Conservation (phyloP, 2,797 vertebrate species). For the Lagorchestes hirsutus region DNA sequence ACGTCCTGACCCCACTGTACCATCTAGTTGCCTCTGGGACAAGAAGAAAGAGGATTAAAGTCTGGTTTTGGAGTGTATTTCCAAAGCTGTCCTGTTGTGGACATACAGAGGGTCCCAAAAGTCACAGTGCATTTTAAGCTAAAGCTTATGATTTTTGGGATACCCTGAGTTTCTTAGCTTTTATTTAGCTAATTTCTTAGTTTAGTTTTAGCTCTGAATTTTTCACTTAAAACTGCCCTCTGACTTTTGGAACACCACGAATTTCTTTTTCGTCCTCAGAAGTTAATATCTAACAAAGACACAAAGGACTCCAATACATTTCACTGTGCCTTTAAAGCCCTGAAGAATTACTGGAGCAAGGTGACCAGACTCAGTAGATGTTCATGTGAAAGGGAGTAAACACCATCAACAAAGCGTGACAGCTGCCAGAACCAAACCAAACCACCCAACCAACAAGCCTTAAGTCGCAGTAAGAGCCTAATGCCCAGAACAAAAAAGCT, state of each 20-base stretch:
- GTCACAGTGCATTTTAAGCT: neutral
- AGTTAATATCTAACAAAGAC: neutral
- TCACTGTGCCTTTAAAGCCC: neutral
- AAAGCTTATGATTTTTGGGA: neutral
- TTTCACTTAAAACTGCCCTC: neutral
- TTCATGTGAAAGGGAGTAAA: neutral
- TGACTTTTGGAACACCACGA: neutral
- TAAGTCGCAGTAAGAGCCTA: neutral
- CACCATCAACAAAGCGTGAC: neutral
- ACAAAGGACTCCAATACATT: neutral
- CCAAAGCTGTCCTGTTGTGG: neutral
- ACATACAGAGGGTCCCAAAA: neutral
- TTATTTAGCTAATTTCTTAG: neutral
- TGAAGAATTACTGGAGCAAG: neutral
- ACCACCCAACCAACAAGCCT: neutral
- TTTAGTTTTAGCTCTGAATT: neutral
- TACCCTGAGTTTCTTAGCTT: neutral
- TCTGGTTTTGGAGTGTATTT: neutral
- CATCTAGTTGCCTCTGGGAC: too few relatives aligned
- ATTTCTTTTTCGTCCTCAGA: neutral
- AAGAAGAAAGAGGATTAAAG: conserved; percentile 46
- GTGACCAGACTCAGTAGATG: neutral
- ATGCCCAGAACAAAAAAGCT: neutral
- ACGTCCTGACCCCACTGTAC: neutral
- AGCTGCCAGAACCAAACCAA: neutral